phyloP scores from a whole-genome alignment of 2,113 vertebrate genomes.

The Antechinus stuartii region DNA sequence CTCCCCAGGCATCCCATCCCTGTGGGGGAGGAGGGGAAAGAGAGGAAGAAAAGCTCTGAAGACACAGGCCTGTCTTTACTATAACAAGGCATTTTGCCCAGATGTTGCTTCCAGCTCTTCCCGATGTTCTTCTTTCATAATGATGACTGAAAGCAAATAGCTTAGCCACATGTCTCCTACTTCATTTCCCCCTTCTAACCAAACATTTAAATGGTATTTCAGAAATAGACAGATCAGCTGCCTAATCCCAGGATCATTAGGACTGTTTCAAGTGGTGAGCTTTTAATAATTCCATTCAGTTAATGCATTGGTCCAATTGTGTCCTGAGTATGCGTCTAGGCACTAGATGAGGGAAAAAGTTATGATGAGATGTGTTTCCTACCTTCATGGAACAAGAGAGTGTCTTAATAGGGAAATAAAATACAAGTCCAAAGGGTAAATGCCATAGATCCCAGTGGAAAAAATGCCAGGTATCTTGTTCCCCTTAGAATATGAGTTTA shows the following conservation, averaged over 20 bases:
- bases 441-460: background rate
- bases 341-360: background rate
- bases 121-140: background rate
- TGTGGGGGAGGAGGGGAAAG: background rate
- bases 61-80: background rate
- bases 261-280: background rate
- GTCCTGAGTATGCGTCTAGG: background rate
- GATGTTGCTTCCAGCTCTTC: background rate
- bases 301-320: background rate
- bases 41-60: background rate
- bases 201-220: background rate
- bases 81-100: background rate
- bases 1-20: background rate
- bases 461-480: background rate
- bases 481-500: background rate
- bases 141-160: background rate
- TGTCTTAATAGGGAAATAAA: background rate
- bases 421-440: background rate
- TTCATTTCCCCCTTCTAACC: background rate
- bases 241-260: background rate
- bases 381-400: background rate
- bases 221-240: background rate
- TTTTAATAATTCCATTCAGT: slow-evolving; percentile 1
- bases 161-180: background rate
- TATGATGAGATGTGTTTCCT: background rate